These are phyloP conservation scores for Zapornia atra DNA, from an alignment of 2,113 vertebrate species.

Conservation along the genomic window DNA sequence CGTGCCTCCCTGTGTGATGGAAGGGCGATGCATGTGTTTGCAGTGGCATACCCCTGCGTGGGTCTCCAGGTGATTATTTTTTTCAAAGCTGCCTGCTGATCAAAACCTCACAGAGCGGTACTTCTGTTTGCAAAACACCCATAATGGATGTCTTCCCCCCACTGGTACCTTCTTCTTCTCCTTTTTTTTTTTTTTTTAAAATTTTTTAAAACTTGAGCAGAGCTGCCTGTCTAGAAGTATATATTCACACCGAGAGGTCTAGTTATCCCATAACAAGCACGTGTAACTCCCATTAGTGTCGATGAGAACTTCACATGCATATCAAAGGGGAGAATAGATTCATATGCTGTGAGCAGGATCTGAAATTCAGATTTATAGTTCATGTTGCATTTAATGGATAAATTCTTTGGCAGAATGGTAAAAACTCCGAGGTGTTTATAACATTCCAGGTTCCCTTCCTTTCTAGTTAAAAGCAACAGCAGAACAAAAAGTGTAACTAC, in stretches of 20 bases:
- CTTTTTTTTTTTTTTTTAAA: not conserved
- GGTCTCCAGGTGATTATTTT: not conserved
- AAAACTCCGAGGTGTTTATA: constrained; percentile 74
- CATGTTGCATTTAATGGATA: constrained; percentile 74
- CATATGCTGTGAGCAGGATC: constrained; percentile 64
- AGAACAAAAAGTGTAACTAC: constrained; percentile 53
- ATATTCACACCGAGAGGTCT: constrained; percentile 66
- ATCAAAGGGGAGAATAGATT: constrained; percentile 72
- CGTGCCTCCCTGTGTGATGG: fast-evolving
- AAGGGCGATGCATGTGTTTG: not conserved
- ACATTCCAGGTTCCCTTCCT: constrained; percentile 69
- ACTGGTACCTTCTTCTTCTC: too few species aligned
- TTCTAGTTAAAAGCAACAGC: constrained; percentile 75
- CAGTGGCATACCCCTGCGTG: fast-evolving
- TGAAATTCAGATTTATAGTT: constrained; percentile 77
- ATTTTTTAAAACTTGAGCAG: constrained; percentile 9
- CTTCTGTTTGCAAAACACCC: constrained; percentile 60
- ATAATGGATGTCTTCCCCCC: not conserved
- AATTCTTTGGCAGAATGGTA: constrained; percentile 71
- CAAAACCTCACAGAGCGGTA: constrained; percentile 22
- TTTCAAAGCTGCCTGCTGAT: constrained; percentile 17
- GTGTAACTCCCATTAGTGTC: constrained; percentile 67
- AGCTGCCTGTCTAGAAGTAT: constrained; percentile 66
- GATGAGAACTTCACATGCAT: constrained; percentile 69
- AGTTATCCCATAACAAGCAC: constrained; percentile 63